These are phyloP conservation scores for Drosophila nigricruria DNA, from an alignment of 2,888 invertebrate genomes.

Conservation along the genomic window DNA sequence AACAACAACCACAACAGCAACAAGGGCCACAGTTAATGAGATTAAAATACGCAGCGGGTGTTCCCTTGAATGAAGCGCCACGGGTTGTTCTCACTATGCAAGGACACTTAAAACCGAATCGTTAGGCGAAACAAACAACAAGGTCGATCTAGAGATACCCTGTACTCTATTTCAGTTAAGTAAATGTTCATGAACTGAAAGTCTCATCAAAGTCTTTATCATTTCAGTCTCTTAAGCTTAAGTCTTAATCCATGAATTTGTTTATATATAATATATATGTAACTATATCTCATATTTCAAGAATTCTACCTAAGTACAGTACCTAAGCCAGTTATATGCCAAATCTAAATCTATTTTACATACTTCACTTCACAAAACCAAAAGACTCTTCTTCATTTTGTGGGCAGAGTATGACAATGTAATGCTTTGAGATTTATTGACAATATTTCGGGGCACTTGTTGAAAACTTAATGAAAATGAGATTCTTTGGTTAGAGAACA, in stretches of 20 bases:
- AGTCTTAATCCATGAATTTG: background rate
- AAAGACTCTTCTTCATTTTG: background rate
- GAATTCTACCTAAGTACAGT: too few relatives aligned
- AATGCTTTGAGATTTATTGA: background rate
- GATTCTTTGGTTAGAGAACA: background rate
- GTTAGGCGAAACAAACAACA: background rate
- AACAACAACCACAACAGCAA: slow-evolving; percentile 31
- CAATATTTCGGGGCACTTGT: background rate
- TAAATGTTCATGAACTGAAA: background rate
- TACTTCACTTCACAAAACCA: background rate
- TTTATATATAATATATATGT: background rate
- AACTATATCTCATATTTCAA: background rate
- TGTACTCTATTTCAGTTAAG: background rate
- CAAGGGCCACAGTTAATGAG: slow-evolving; percentile 75
- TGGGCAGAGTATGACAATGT: background rate
- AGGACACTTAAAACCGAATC: slow-evolving; percentile 19
- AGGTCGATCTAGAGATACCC: background rate
- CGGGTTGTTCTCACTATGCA: slow-evolving; percentile 56
- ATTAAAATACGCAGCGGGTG: slow-evolving; percentile 78
- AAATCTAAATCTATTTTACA: background rate
- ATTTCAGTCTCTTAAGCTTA: background rate
- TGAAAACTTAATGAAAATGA: slow-evolving; percentile 3
- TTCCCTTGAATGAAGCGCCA: slow-evolving; percentile 55
- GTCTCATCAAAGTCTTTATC: background rate
- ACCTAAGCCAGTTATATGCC: too few relatives aligned